Evolutionary conservation across 2,888 invertebrate species (phyloP).

Genomic region (Boloria euphrosyne): DNA sequence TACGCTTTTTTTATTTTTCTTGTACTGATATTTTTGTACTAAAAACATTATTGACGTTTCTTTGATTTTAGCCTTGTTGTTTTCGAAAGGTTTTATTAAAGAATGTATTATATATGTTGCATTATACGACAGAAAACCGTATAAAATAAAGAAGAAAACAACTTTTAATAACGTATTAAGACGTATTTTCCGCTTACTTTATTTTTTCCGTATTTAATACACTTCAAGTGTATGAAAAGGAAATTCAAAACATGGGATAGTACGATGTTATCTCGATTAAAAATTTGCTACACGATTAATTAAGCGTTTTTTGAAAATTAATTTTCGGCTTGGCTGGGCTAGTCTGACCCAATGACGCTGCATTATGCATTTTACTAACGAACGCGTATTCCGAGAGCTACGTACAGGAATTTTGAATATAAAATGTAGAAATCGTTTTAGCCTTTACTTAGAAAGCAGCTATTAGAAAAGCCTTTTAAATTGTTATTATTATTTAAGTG

Average conservation of each 20-base stretch:
- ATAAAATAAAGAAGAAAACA: no score
- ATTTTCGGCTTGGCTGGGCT: constrained; percentile 30
- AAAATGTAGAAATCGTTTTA: constrained; percentile 53
- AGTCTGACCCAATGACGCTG: constrained; percentile 56
- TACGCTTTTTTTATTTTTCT: no score
- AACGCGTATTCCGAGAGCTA: constrained; percentile 63
- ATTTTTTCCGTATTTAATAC: no score
- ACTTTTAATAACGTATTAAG: no score
- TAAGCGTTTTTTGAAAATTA: constrained; percentile 23
- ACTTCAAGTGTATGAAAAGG: not conserved
- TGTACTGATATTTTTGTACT: no score
- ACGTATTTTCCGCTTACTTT: no score
- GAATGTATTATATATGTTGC: no score
- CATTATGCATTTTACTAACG: constrained; percentile 78
- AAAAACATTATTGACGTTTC: no score
- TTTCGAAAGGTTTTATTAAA: no score
- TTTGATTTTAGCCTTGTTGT: no score
- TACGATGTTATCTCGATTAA: constrained; percentile 9
- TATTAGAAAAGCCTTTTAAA: constrained; percentile 44
- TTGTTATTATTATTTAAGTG: not conserved
- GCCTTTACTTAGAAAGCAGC: constrained; percentile 49
- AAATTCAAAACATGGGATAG: not conserved
- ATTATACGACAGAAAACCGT: no score
- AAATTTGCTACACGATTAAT: constrained; percentile 17
- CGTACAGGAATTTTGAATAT: constrained; percentile 65